Evolutionary conservation across 2,888 invertebrate species (phyloP).

Genomic region (Erebia epiphron): DNA sequence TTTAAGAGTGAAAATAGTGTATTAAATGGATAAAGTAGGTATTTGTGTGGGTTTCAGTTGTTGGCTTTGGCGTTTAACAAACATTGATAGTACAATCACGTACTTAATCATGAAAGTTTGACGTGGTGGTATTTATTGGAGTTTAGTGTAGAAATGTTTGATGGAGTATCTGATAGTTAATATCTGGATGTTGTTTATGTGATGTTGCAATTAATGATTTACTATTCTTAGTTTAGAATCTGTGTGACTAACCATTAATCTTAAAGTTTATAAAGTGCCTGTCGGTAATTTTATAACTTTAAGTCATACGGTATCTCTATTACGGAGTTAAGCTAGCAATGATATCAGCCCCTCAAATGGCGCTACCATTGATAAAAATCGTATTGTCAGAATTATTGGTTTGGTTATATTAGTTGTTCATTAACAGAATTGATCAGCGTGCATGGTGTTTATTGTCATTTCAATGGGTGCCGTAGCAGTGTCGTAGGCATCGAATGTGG

Average conservation of each 20-base stretch:
- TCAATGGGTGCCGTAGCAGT: conserved; percentile 54
- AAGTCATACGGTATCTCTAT: conserved; percentile 49
- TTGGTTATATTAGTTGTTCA: conserved; percentile 42
- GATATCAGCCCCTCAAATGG: conserved; percentile 41
- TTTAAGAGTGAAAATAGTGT: conserved; percentile 84
- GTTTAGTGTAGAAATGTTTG: conserved; percentile 76
- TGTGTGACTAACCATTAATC: conserved; percentile 64
- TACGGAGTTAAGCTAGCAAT: conserved; percentile 47
- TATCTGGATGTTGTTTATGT: conserved; percentile 79
- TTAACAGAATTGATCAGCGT: conserved; percentile 42
- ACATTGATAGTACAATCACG: conserved; percentile 31
- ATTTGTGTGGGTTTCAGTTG: conserved; percentile 50
- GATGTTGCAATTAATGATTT: conserved; percentile 73
- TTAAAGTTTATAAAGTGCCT: conserved; percentile 57
- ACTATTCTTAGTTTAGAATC: conserved; percentile 67
- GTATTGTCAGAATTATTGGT: conserved; percentile 41
- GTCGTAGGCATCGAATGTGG: conserved; percentile 46
- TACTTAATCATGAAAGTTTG: conserved; percentile 41
- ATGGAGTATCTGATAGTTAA: conserved; percentile 78
- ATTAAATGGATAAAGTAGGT: conserved; percentile 82
- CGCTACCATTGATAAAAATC: conserved; percentile 43
- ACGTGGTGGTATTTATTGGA: conserved; percentile 56
- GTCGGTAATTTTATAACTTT: conserved; percentile 54
- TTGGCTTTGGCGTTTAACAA: conserved; percentile 41
- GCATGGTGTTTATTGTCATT: conserved; percentile 63